Base-by-base conservation (phyloP, 2,113 vertebrate genomes). In the Desmodus rotundus region DNA sequence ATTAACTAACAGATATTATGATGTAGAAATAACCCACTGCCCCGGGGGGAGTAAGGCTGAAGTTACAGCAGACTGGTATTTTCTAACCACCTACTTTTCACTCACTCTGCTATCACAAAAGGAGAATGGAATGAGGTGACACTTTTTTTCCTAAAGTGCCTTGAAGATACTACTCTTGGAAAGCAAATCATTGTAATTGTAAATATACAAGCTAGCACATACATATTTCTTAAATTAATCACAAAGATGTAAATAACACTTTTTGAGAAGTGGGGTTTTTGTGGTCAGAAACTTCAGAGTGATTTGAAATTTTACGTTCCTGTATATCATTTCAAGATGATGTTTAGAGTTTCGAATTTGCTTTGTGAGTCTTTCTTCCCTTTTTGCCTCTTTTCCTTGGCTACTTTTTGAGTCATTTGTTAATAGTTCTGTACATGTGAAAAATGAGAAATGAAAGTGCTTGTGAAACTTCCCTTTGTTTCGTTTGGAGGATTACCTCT, bases 1-100 rank as follows among this genome's bases (percentile, higher is more conserved):
- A 98, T 98, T 98, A 98, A 98, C 98, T 97, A 98, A 98, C 98
- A 98, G 98, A 98, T 98, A 98, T 96, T 98, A 93, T 98, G 98
- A 98, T 98, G 97, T 97, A 98, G 97, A 97, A 98, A 97, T 98
- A 98, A 98, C 98, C 98, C 96, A 65, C 45, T 96, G 87, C 98
- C 98, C 93, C 89, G 41, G 94, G 98, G 97, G 98, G 91, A 77
- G 87, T 41, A 93, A 76, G 81, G 93, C 97, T 98, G 97, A 98
- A 97, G 95, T 98, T 97, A 86, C 95, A 97, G 97, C 91, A 98
- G 94, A 91, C 86, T 98, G 80, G 82, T 97, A 97, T 97, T 98
- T 98, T 96, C 95, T 97, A 96, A 95, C 97, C 96, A 90, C 95
- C 91, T 97, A 92, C 89, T 95, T 97, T 98, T 97, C 87, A 96